Evolutionary conservation across 92 coral and sea anemone genomes (phyloP), one percentile per base, ranked within the genome.

Genomic region (Palythoa grandiflora): DNA sequence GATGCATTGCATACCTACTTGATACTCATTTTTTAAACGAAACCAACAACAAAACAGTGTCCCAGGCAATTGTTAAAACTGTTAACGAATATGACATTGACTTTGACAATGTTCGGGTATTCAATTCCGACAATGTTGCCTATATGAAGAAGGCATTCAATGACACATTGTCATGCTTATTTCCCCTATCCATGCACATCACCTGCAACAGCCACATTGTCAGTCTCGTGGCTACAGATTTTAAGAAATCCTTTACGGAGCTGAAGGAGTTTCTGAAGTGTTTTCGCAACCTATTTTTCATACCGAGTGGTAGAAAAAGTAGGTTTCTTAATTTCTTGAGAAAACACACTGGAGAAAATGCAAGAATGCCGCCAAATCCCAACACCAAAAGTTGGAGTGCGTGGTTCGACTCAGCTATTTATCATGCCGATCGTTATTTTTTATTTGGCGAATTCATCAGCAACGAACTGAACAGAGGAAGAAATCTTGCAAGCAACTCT

Each of bases 161-260:
- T 19, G 91, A 92, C 8, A 89, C 90, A 12, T 86, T 91, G 78
- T 91, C 92, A 1, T 87, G 91, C 57, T 21, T 93, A 61, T 91
- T 91, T 40, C 88, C 92, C 37, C 21, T 36, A 13, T 91, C 89
- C 40, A 84, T 89, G 20, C 91, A 93, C 72, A 91, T 89, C 73
- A 91, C 89, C 75, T 93, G 96, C 73, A 75, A 89, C 52, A 93
- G 96, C 53, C 94, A 91, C 85, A 83, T 91, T 89, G 94, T 93
- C 13, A 93, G 74, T 89, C 92, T 91, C 12, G 91, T 91, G 55
- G 94, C 93, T 40, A n/a, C 77, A 28, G 96, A 93, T 65, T 90
- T 93, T 38, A 91, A 93, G 80, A 91, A 87, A 76, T 14, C 21
- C 78, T 93, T 91, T 77, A 73, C 59, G 20, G 94, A 91, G 51